Evolutionary conservation across 2,113 vertebrate species (phyloP).

Genomic region (Oncorhynchus masou): DNA sequence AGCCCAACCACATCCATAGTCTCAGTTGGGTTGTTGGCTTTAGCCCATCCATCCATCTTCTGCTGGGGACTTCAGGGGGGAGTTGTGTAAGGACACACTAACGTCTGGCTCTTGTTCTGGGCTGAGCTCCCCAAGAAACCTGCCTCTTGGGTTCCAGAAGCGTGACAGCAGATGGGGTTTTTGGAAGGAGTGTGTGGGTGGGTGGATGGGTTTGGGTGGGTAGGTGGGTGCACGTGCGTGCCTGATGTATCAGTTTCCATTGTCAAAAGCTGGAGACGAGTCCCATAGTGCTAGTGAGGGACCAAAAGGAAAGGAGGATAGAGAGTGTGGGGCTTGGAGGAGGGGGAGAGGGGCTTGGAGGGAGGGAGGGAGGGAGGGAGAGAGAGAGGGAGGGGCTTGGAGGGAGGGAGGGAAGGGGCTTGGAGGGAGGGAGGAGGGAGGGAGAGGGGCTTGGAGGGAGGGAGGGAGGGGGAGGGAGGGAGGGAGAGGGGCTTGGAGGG

Average conservation of each 20-base stretch:
- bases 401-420: too few relatives aligned
- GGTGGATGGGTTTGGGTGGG: too few relatives aligned
- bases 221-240: neutral
- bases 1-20: neutral
- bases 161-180: conserved; percentile 40
- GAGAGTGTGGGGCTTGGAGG: neutral
- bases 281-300: neutral
- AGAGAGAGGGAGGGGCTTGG: too few relatives aligned
- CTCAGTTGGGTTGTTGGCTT: neutral
- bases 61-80: conserved; percentile 14
- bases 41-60: neutral
- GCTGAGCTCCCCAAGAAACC: conserved; percentile 57
- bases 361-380: too few relatives aligned
- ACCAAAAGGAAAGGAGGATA: conserved; percentile 12
- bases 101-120: conserved; percentile 75
- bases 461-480: too few relatives aligned
- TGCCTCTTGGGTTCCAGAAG: conserved; percentile 73
- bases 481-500: neutral
- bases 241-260: neutral
- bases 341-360: neutral
- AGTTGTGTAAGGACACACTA: conserved; percentile 23
- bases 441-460: too few relatives aligned
- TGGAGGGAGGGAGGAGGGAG: too few relatives aligned
- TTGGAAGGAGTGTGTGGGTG: neutral
- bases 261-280: neutral